Evolutionary conservation across 2,888 invertebrate species (phyloP).

Genomic region (Subacronicta megacephala): DNA sequence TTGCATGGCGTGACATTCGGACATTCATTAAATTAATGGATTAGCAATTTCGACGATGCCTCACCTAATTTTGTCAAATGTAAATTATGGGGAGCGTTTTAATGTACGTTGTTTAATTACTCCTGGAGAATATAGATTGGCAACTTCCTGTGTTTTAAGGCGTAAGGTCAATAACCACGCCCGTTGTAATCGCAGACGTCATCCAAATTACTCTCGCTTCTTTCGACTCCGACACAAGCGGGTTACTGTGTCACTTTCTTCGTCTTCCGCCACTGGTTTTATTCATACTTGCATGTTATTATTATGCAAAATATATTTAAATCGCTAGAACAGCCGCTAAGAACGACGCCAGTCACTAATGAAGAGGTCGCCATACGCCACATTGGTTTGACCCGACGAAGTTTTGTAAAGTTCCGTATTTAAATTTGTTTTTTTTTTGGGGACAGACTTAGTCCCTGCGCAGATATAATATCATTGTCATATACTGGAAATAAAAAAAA

Average conservation of each 20-base stretch:
- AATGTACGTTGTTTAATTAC: constrained; percentile 23
- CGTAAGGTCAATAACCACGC: constrained; percentile 40
- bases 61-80: constrained; percentile 60
- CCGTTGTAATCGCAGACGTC: constrained; percentile 60
- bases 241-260: constrained; percentile 85
- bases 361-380: constrained; percentile 10
- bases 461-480: too few relatives aligned
- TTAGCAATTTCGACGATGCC: constrained; percentile 64
- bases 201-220: constrained; percentile 77
- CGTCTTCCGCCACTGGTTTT: constrained; percentile 65
- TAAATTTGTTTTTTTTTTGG: background rate
- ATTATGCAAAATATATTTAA: constrained; percentile 49
- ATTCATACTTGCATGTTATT: constrained; percentile 49
- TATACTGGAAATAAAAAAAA: too few relatives aligned
- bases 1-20: constrained; percentile 69
- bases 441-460: background rate
- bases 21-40: constrained; percentile 76
- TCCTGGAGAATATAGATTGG: constrained; percentile 23
- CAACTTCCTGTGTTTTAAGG: constrained; percentile 38
- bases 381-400: constrained; percentile 16
- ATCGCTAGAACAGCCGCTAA: constrained; percentile 14
- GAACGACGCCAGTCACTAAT: constrained; percentile 13
- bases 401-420: background rate
- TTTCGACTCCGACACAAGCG: constrained; percentile 69
- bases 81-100: constrained; percentile 38